Conservation (phyloP, 1,140 invertebrate genomes). For the Galendromus occidentalis region DNA sequence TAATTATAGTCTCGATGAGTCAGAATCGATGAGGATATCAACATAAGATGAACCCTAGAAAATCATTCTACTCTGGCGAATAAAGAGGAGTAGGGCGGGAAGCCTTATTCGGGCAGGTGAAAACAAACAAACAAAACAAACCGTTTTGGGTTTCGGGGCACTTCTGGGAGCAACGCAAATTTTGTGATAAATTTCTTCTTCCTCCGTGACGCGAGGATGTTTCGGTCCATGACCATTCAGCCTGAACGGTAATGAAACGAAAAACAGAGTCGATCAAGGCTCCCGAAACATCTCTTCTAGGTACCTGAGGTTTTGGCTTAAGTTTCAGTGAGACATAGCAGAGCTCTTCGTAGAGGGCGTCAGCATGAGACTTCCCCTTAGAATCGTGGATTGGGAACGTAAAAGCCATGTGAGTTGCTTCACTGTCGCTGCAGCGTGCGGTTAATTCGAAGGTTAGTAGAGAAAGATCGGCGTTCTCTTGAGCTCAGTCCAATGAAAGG, state of each 20-base stretch:
- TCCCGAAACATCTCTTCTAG: neutral
- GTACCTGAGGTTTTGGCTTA: constrained; percentile 2
- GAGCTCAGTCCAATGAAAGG: too few species aligned
- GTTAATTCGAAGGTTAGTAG: too few species aligned
- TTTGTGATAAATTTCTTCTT: constrained; percentile 9
- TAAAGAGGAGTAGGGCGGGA: too few species aligned
- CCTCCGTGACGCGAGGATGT: neutral
- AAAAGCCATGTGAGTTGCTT: constrained; percentile 6
- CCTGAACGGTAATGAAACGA: neutral
- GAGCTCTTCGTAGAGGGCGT: constrained; percentile 5
- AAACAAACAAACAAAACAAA: neutral
- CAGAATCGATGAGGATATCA: too few species aligned
- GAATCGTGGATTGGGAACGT: constrained; percentile 6
- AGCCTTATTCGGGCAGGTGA: too few species aligned
- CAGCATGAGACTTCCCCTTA: neutral
- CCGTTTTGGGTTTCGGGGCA: constrained; percentile 8
- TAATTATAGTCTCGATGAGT: too few species aligned
- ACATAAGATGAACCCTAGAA: too few species aligned
- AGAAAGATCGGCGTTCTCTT: too few species aligned
- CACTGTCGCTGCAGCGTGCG: neutral
- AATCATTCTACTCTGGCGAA: too few species aligned
- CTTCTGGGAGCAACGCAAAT: constrained; percentile 4
- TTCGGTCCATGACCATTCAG: neutral
- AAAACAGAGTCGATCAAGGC: neutral
- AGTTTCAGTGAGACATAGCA: constrained; percentile 9